A percentile compares a stretch with the other conserved stretches of the same genome.
These are phyloP conservation scores for Caenorhabditis macrosperma DNA, from an alignment of 2,888 invertebrate species.

Conservation along the genomic window DNA sequence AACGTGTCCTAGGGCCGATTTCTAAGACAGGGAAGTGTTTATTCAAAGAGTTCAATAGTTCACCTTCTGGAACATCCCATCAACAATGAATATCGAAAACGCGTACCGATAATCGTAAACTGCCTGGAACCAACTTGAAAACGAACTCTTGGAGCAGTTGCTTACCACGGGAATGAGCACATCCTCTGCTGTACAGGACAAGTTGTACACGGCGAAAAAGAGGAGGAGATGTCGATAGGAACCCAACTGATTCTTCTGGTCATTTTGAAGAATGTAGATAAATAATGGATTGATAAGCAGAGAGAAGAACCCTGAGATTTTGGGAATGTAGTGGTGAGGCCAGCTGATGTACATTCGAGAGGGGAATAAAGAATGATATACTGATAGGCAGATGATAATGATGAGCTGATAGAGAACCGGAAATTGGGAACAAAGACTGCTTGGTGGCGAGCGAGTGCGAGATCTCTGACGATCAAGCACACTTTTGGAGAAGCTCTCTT, in stretches of 20 bases:
- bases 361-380: too few species aligned
- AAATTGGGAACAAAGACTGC: too few species aligned
- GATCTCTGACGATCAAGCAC: too few species aligned
- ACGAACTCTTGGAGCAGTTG: too few species aligned
- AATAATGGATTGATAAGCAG: slow-evolving; percentile 14
- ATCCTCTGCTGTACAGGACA: slow-evolving; percentile 16
- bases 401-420: too few species aligned
- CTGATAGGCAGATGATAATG: too few species aligned
- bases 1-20: slow-evolving; percentile 2
- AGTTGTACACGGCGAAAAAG: slow-evolving; percentile 26
- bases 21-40: slow-evolving; percentile 9
- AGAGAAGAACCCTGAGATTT: slow-evolving; percentile 1
- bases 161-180: slow-evolving; percentile 31
- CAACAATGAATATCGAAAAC: slow-evolving; percentile 22
- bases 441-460: too few species aligned
- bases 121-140: not conserved
- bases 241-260: slow-evolving; percentile 14
- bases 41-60: not conserved
- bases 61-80: slow-evolving; percentile 38
- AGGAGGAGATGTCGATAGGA: slow-evolving; percentile 19
- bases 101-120: slow-evolving; percentile 11
- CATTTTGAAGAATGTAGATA: slow-evolving; percentile 14
- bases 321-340: slow-evolving; percentile 33
- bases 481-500: too few species aligned
- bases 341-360: slow-evolving; percentile 29